Evolutionary conservation across 1,140 invertebrate genomes (phyloP).

Genomic region (Neodiprion pinetum): DNA sequence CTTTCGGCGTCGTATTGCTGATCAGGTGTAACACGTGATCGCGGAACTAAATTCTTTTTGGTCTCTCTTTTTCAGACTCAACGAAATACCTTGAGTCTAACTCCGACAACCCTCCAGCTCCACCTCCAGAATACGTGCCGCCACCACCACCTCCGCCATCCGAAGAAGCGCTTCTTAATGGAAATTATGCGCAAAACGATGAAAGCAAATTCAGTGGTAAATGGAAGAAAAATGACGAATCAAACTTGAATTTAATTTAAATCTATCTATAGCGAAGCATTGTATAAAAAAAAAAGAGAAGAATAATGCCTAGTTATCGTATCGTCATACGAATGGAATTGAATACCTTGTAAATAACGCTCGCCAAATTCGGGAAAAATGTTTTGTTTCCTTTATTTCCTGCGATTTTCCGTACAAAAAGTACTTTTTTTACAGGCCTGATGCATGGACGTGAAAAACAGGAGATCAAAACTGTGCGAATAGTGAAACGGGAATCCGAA

Average conservation of each 20-base stretch:
- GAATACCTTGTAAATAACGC: no score
- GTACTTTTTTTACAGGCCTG: slow-evolving; percentile 65
- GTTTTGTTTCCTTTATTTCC: no score
- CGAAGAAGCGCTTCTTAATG: slow-evolving; percentile 45
- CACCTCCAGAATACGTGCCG: slow-evolving; percentile 53
- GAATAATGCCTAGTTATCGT: no score
- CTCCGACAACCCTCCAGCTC: slow-evolving; percentile 30
- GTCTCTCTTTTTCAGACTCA: neutral
- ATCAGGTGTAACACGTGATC: no score
- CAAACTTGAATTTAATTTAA: no score
- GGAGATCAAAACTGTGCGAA: slow-evolving; percentile 91
- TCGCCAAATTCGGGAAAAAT: no score
- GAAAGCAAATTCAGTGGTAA: slow-evolving; percentile 49
- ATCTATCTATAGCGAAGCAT: no score
- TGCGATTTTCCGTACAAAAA: no score
- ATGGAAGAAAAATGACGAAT: neutral
- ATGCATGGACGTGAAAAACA: slow-evolving; percentile 83
- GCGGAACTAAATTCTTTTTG: neutral
- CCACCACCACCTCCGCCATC: slow-evolving; percentile 46
- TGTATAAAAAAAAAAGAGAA: no score
- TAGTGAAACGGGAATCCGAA: slow-evolving; percentile 91
- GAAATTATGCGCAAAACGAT: slow-evolving; percentile 49
- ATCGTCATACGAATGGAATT: no score
- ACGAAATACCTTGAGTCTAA: neutral
- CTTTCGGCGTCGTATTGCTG: no score